A percentile compares a stretch with the other conserved stretches of the same genome.
Conservation (phyloP, 2,888 invertebrate species). For the Eilema caniola region DNA sequence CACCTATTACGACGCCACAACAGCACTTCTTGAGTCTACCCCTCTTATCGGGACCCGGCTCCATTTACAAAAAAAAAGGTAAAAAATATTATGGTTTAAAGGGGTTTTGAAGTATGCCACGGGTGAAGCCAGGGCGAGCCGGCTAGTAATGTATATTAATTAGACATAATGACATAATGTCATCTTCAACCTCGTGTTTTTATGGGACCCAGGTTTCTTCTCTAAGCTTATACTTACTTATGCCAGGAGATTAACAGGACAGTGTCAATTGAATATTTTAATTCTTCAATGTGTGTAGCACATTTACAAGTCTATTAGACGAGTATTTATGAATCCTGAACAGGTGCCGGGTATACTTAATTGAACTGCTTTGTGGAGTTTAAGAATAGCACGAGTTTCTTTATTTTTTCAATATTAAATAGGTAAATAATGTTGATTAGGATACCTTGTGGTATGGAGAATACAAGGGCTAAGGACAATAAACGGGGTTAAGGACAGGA, state of each 20-base stretch:
- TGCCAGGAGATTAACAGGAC: background rate
- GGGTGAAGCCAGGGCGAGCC: too few species aligned
- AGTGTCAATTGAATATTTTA: constrained; percentile 4
- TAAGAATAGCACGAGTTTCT: background rate
- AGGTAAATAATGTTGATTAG: background rate
- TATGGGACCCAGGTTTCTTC: background rate
- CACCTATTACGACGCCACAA: too few species aligned
- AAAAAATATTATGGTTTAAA: too few species aligned
- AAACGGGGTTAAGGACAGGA: too few species aligned
- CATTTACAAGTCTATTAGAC: constrained; percentile 2
- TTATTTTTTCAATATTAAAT: background rate
- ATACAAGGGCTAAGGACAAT: too few species aligned
- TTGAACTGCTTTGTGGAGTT: background rate
- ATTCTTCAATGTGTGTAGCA: constrained; percentile 1
- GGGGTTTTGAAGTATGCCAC: too few species aligned
- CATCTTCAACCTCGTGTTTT: background rate
- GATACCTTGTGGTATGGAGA: too few species aligned
- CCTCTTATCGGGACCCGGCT: too few species aligned
- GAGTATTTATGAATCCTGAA: constrained; percentile 4
- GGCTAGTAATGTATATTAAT: background rate
- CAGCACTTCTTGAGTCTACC: too few species aligned
- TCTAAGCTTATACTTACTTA: background rate
- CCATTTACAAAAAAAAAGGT: too few species aligned
- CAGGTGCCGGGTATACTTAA: background rate
- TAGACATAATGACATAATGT: background rate